phyloP scores from a whole-genome alignment of 2,113 vertebrate species.

The Alethe diademata region DNA sequence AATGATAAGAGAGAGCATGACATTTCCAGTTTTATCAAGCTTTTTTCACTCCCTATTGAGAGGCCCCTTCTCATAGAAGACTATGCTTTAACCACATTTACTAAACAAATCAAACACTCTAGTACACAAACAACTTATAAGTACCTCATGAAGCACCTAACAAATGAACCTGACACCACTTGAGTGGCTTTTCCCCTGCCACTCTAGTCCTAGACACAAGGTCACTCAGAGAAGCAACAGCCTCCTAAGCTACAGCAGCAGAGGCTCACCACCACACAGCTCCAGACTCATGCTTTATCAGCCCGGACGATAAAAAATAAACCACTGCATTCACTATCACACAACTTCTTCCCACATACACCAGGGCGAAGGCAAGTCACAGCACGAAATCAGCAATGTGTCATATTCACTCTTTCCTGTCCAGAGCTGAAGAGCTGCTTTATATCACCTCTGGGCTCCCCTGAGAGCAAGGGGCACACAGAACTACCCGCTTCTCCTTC shows the following conservation, averaged over 20 bases:
- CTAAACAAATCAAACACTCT: not conserved
- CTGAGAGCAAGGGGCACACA: not conserved
- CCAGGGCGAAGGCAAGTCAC: not conserved
- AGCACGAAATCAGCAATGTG: fast-evolving
- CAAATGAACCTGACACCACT: not conserved
- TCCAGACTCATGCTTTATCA: not conserved
- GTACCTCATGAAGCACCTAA: not conserved
- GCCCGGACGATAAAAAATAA: fast-evolving
- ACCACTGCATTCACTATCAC: not conserved
- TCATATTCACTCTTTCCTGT: fast-evolving
- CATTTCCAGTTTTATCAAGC: not conserved
- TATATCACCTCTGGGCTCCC: fast-evolving
- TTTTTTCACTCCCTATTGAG: not conserved
- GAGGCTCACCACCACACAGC: not conserved
- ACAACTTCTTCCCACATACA: not conserved
- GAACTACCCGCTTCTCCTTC: fast-evolving
- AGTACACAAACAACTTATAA: not conserved
- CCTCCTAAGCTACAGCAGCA: not conserved
- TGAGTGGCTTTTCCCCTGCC: not conserved
- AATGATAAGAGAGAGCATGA: not conserved
- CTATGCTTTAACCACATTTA: not conserved
- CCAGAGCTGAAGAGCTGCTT: not conserved
- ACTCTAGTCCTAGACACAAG: not conserved
- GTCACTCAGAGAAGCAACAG: not conserved
- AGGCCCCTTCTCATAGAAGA: not conserved